Evolutionary conservation across 1,140 invertebrate species (phyloP).

Genomic region (Prorops nasuta): DNA sequence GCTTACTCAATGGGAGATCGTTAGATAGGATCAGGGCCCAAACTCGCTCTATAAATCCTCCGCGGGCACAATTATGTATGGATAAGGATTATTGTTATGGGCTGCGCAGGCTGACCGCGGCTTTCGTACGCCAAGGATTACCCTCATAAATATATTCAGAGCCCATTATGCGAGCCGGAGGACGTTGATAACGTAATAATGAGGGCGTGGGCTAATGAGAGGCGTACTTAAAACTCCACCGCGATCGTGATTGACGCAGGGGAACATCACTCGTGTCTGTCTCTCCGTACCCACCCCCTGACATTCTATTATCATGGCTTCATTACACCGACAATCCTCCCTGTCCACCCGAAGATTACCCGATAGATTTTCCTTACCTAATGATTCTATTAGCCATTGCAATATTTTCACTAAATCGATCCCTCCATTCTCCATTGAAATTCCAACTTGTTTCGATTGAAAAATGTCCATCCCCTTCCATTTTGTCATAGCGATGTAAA

Average conservation of each 20-base stretch:
- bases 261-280: too few species aligned
- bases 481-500: too few species aligned
- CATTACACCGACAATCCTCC: too few species aligned
- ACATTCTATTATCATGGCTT: too few species aligned
- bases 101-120: slow-evolving; percentile 1
- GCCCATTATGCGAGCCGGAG: slow-evolving; percentile 33
- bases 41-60: slow-evolving; percentile 49
- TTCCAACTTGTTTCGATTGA: too few species aligned
- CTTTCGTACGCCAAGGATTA: slow-evolving; percentile 28
- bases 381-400: too few species aligned
- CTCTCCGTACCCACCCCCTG: too few species aligned
- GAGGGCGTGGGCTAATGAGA: slow-evolving; percentile 43
- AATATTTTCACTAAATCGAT: too few species aligned
- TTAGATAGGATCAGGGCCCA: slow-evolving; percentile 41
- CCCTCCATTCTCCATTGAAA: too few species aligned
- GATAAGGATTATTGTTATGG: slow-evolving; percentile 49
- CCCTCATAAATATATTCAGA: slow-evolving; percentile 41
- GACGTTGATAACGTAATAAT: slow-evolving; percentile 50
- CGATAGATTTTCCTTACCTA: too few species aligned
- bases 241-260: slow-evolving; percentile 38
- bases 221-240: slow-evolving; percentile 27
- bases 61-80: slow-evolving; percentile 47
- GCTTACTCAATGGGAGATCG: slow-evolving; percentile 45
- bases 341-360: too few species aligned
- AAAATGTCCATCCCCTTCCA: too few species aligned